Evolutionary conservation across 2,888 invertebrate species (phyloP), one percentile per base, ranked within the genome.

Genomic region (Oscheius myriophilus): DNA sequence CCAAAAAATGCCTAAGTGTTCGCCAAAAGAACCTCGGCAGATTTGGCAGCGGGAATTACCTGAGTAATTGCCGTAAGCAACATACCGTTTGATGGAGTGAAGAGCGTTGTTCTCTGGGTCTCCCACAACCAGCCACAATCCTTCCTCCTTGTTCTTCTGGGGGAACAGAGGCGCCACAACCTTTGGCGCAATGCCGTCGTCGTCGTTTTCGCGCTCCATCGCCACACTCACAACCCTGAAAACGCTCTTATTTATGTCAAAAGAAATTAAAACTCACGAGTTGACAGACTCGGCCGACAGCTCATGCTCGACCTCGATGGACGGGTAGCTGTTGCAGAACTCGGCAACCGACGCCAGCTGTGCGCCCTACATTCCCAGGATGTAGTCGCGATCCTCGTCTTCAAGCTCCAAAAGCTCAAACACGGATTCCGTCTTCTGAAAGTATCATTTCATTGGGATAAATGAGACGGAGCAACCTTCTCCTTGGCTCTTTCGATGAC

Each of bases 101-200:
- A 99, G 89, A 0, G 95, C 93, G 89, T 98, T 98, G 41, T 91
- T 91, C 87, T 93, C 93, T 0, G 95, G 93, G 87, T 97, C 96
- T 57, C 98, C 98, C 79, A 99, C 93, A 12, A 99, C 96, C 46
- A 99, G 94, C 98, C 98, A 99, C 91, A 91, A 91, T 62, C 90
- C 90, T 84, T 90, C 90, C 78, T 90, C 90, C 73, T 90, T 89
- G 87, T 90, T 89, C 88, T 90, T 82, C 67, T 93, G 93, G 14
- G 98, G 97, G 90, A 95, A 98, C 89, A 94, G 94, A 0, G 98
- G 98, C 0, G 98, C 97, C 69, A 98, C 94, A 41, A 99, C 97
- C 0, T 96, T 95, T n/a, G 84, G 85, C 7, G 85, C 84, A 26
- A 79, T 25, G 0, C 97, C 97, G 0, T 92, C 92, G 43, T 94